These are phyloP conservation scores for Scolopax bukidnonensis DNA, from an alignment of 2,797 vertebrate genomes.

Conservation along the genomic window DNA sequence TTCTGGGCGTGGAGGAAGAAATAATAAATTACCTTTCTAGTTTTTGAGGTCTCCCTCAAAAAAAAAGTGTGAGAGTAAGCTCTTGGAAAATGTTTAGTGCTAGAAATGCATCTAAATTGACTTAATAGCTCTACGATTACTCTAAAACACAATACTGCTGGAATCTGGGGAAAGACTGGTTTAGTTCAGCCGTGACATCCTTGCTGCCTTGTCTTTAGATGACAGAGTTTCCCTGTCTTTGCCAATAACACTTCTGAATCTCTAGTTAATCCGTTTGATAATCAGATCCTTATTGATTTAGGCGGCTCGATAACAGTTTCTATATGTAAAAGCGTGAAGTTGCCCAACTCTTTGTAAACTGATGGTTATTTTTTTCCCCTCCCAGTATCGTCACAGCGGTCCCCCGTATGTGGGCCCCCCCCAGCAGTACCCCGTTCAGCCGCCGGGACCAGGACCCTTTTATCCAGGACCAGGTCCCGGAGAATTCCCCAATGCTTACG, in stretches of 20 bases:
- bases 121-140: background rate
- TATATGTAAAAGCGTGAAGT: background rate
- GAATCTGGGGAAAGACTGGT: background rate
- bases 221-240: background rate
- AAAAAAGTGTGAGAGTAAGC: background rate
- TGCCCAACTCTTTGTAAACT: background rate
- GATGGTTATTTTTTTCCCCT: background rate
- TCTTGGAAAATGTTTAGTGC: background rate
- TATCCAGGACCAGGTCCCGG: conserved; percentile 94
- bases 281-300: background rate
- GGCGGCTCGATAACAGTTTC: background rate
- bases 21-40: background rate
- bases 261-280: background rate
- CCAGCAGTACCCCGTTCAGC: conserved; percentile 95
- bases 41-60: background rate
- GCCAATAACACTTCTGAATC: background rate
- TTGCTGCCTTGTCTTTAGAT: background rate
- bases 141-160: background rate
- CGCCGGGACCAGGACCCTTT: conserved; percentile 91
- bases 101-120: background rate
- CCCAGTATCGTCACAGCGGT: conserved; percentile 92
- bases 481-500: conserved; percentile 91
- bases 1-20: background rate
- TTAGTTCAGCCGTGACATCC: background rate
- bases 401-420: conserved; percentile 92